A percentile compares a stretch with the other conserved stretches of the same genome.
phyloP scores from a whole-genome alignment of 2,797 vertebrate genomes.

The Heliangelus exortis region DNA sequence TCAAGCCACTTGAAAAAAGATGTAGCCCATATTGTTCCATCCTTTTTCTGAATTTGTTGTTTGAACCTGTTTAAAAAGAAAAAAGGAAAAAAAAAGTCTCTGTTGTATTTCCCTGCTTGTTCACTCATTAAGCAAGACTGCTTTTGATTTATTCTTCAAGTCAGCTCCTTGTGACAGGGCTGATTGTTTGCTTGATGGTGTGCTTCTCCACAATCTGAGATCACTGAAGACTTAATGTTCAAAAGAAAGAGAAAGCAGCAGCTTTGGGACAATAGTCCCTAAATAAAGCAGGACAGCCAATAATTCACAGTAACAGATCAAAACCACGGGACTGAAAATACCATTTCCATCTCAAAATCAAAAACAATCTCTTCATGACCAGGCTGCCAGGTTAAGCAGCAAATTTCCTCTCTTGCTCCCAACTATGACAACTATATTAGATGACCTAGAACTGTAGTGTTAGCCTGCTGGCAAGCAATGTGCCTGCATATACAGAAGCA shows the following conservation, averaged over 20 bases:
- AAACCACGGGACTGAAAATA: background rate
- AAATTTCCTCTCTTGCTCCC: background rate
- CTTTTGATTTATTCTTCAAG: background rate
- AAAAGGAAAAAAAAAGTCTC: background rate
- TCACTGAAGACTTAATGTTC: background rate
- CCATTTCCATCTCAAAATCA: background rate
- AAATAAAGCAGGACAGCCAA: background rate
- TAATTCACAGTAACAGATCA: background rate
- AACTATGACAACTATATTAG: background rate
- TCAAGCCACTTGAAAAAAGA: background rate
- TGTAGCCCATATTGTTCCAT: background rate
- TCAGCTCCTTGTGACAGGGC: background rate
- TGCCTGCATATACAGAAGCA: background rate
- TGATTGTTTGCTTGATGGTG: background rate
- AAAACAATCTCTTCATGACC: background rate
- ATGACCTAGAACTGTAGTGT: background rate
- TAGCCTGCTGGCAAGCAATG: background rate
- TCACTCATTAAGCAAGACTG: background rate
- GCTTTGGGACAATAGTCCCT: background rate
- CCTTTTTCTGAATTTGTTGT: background rate
- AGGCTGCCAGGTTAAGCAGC: background rate
- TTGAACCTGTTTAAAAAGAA: background rate
- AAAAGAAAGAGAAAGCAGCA: background rate
- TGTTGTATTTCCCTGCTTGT: background rate
- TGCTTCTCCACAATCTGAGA: background rate